Evolutionary conservation across 2,113 vertebrate species (phyloP), one percentile per base, ranked within the genome.

Genomic region (Tetrax tetrax): DNA sequence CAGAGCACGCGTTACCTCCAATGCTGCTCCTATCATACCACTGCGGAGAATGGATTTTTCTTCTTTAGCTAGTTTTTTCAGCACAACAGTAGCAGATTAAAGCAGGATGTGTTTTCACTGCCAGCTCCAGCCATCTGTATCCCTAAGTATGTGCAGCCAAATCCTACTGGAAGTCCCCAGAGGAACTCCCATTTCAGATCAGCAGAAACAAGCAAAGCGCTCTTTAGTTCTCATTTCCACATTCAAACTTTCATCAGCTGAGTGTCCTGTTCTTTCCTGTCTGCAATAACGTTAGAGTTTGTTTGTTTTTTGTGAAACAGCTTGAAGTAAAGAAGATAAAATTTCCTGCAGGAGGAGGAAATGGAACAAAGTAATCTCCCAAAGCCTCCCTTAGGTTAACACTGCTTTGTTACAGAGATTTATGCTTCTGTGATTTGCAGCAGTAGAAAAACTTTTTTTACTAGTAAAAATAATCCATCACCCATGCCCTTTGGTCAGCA

Each of bases 401-500:
- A 31, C 47, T 60, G 53, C 64, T 83, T 86, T 94, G n/a, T 92
- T 51, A 92, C 83, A 82, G 61, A 91, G 94, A 90, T 89, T 92
- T 92, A 79, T 3, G 4, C 23, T 72, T 64, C 70, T 65, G 81
- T 93, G 86, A 89, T 87, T 87, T 92, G 66, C 45, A 89, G 70
- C 54, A 64, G 57, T 35, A 82, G 61, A 93, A 84, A 89, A 89
- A 54, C 81, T 91, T 83, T 28, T 84, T 69, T 89, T 87, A 54
- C 41, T 79, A 89, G 72, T 65, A 92, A 87, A 95, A 95, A 84
- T 96, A 97, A 95, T 87, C 94, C 94, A 63, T 28, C 90, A 80
- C 85, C 83, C 33, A 4, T 92, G 96, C 95, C 94, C 91, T 93
- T 97, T 95, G 96, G 90, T 89, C 96, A 93, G 90, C 83, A 79